phyloP scores from a whole-genome alignment of 2,113 vertebrate species.

The Chionodraco myersi region DNA sequence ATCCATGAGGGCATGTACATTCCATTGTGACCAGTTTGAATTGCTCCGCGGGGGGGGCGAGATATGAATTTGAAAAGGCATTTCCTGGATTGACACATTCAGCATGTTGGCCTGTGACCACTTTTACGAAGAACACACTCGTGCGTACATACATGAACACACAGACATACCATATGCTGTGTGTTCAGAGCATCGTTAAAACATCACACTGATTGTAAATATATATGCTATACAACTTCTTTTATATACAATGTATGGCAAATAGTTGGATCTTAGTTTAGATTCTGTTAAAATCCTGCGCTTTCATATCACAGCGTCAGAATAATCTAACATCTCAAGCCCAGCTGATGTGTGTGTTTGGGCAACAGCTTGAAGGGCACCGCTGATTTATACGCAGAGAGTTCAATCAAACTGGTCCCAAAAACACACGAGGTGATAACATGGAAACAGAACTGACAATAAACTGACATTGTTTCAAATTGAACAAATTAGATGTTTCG shows the following conservation, averaged over 20 bases:
- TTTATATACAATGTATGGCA: not conserved
- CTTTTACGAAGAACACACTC: not conserved
- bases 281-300: not conserved
- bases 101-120: not conserved
- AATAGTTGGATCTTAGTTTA: not conserved
- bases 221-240: no score
- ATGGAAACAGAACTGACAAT: slow-evolving; percentile 34
- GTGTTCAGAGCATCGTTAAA: not conserved
- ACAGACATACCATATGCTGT: not conserved
- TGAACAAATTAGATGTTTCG: slow-evolving; percentile 45
- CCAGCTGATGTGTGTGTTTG: slow-evolving; percentile 23
- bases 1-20: slow-evolving; percentile 18
- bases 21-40: slow-evolving; percentile 53
- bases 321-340: slow-evolving; percentile 42
- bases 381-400: slow-evolving; percentile 37
- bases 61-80: slow-evolving; percentile 41
- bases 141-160: no score
- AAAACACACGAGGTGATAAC: slow-evolving; percentile 46
- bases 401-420: not conserved
- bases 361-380: slow-evolving; percentile 49
- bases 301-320: slow-evolving; percentile 26
- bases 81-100: slow-evolving; percentile 38
- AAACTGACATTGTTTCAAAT: slow-evolving; percentile 45
- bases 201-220: not conserved
- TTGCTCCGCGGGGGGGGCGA: slow-evolving; percentile 38